Conservation (phyloP, 1,140 invertebrate genomes). For the Drosophila tani region DNA sequence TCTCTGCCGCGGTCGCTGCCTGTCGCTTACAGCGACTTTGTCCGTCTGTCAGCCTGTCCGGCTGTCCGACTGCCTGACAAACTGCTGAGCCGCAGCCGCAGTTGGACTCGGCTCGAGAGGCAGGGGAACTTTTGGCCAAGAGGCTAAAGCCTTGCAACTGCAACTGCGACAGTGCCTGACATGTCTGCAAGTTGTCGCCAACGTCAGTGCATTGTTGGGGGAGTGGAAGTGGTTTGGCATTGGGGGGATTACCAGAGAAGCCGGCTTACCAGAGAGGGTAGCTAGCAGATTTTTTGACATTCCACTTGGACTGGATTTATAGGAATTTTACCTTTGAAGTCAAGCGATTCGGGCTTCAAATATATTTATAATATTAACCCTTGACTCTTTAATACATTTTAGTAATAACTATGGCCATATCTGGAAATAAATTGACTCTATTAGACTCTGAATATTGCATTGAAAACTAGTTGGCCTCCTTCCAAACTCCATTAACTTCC, state of each 20-base stretch:
- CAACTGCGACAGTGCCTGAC: conserved; percentile 49
- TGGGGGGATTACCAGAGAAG: conserved; percentile 13
- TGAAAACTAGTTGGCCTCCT: conserved; percentile 5
- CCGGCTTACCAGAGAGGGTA: conserved; percentile 19
- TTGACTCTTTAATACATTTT: not conserved
- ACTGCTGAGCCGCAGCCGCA: conserved; percentile 45
- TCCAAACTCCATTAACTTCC: conserved; percentile 33
- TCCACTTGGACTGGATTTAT: not conserved
- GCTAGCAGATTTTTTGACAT: conserved; percentile 6
- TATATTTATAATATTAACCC: not conserved
- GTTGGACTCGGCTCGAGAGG: conserved; percentile 19
- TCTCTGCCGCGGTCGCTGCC: conserved; percentile 57
- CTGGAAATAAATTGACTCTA: not conserved
- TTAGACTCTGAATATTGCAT: not conserved
- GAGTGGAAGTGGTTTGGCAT: conserved; percentile 30
- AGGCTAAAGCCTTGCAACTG: conserved; percentile 26
- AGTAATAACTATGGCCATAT: not conserved
- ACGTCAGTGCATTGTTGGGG: conserved; percentile 21
- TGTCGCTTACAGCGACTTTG: conserved; percentile 62
- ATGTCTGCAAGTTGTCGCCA: conserved; percentile 70
- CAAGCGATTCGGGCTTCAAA: not conserved
- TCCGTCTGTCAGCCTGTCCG: conserved; percentile 26
- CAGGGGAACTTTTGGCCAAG: conserved; percentile 40
- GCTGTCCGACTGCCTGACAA: conserved; percentile 49
- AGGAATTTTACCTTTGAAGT: not conserved